phyloP scores from a whole-genome alignment of 1,140 invertebrate species.

The Venturia canescens region DNA sequence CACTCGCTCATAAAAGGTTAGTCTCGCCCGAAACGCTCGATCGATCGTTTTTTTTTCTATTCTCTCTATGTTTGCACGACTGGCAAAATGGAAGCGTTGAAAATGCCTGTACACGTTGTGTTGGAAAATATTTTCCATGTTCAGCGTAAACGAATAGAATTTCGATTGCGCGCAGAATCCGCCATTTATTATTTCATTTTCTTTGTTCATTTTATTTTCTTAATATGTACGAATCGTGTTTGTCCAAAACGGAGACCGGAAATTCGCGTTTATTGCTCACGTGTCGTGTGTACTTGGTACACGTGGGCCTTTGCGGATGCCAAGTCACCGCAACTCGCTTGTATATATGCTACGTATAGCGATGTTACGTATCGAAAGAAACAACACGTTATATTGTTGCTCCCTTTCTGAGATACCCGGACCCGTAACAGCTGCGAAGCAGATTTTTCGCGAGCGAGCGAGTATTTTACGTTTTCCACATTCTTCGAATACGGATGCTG shows the following conservation, averaged over 20 bases:
- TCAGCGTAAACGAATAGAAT: too few relatives aligned
- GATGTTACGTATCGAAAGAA: not conserved
- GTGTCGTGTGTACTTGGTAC: not conserved
- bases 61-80: too few relatives aligned
- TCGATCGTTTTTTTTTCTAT: too few relatives aligned
- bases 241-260: not conserved
- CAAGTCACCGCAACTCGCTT: not conserved
- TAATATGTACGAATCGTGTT: too few relatives aligned
- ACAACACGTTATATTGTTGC: constrained; percentile 1
- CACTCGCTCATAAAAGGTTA: too few relatives aligned
- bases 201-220: too few relatives aligned
- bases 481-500: not conserved
- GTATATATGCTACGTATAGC: not conserved
- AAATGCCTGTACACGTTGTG: too few relatives aligned
- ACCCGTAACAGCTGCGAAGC: not conserved
- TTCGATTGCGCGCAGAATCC: too few relatives aligned
- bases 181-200: too few relatives aligned
- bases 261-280: not conserved
- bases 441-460: not conserved
- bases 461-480: not conserved
- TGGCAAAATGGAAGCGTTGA: too few relatives aligned
- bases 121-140: too few relatives aligned
- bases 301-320: not conserved
- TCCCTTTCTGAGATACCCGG: not conserved
- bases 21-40: too few relatives aligned